Evolutionary conservation across 2,797 vertebrate species (phyloP).

Genomic region (Oryzias dopingdopingensis): DNA sequence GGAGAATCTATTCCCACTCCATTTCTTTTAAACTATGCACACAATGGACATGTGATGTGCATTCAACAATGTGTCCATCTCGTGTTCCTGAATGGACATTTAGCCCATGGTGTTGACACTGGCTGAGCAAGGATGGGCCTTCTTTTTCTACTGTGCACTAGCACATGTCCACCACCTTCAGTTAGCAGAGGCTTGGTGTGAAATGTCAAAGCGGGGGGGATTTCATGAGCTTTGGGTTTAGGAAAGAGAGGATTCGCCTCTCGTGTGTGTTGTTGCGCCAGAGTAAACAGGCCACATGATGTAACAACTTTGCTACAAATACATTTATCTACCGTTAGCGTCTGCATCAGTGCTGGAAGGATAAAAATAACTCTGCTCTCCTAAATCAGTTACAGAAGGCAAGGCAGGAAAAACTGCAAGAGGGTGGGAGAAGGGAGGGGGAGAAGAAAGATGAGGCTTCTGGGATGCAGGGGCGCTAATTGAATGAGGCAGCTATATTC

Average conservation of each 20-base stretch:
- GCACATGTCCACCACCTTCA: too few species aligned
- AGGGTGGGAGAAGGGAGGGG: slow-evolving; percentile 22
- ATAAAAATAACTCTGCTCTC: slow-evolving; percentile 72
- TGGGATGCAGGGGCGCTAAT: slow-evolving; percentile 81
- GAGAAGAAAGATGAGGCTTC: slow-evolving; percentile 64
- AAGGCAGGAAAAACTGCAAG: slow-evolving; percentile 38
- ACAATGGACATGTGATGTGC: too few species aligned
- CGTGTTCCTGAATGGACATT: too few species aligned
- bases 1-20: background rate
- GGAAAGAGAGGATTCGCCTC: too few species aligned
- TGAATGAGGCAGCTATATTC: slow-evolving; percentile 78
- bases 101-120: too few species aligned
- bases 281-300: slow-evolving; percentile 37
- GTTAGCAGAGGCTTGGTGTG: too few species aligned
- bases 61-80: too few species aligned
- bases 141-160: too few species aligned
- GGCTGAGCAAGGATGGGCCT: too few species aligned
- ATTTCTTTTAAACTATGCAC: slow-evolving; percentile 9
- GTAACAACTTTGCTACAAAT: slow-evolving; percentile 41
- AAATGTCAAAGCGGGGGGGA: too few species aligned
- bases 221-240: too few species aligned
- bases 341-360: slow-evolving; percentile 51
- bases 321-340: slow-evolving; percentile 51
- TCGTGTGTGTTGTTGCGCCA: slow-evolving; percentile 21
- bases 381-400: slow-evolving; percentile 72